These are phyloP conservation scores for Tortricodes alternella DNA, from an alignment of 2,888 invertebrate species.

Conservation along the genomic window DNA sequence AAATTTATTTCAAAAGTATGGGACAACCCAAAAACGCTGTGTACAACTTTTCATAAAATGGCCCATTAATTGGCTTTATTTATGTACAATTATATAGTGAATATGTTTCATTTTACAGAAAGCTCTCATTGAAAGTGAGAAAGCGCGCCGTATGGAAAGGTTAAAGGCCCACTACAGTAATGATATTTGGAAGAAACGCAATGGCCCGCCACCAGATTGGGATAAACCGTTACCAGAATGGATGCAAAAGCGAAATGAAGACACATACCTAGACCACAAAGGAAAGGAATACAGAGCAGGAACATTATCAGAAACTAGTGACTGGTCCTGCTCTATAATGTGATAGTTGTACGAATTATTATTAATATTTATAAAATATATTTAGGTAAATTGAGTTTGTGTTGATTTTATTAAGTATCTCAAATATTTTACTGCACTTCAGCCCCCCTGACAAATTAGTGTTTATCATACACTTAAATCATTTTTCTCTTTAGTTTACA, in stretches of 20 bases:
- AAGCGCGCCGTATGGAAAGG: conserved; percentile 83
- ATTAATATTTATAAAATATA: conserved; percentile 20
- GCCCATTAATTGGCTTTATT: no score
- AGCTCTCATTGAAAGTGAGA: conserved; percentile 88
- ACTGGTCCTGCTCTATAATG: conserved; percentile 62
- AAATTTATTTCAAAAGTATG: no score
- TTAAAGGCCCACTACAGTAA: conserved; percentile 87
- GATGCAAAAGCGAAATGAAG: conserved; percentile 86
- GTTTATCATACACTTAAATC: no score
- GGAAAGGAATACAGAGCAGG: conserved; percentile 83
- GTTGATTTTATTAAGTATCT: conserved; percentile 1
- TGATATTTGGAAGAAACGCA: conserved; percentile 90
- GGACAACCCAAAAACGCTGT: no score
- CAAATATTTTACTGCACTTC: no score
- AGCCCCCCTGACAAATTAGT: no score
- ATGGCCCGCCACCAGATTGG: conserved; percentile 91
- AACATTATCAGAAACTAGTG: conserved; percentile 46
- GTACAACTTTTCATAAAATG: no score
- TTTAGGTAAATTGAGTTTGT: conserved; percentile 25
- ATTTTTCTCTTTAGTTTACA: no score
- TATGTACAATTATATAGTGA: no score
- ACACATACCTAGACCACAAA: conserved; percentile 85
- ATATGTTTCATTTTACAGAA: conserved; percentile 80
- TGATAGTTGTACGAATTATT: conserved; percentile 42
- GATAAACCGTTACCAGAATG: conserved; percentile 90